Base-by-base conservation (phyloP, 2,797 vertebrate species). In the Melopsittacus undulatus region DNA sequence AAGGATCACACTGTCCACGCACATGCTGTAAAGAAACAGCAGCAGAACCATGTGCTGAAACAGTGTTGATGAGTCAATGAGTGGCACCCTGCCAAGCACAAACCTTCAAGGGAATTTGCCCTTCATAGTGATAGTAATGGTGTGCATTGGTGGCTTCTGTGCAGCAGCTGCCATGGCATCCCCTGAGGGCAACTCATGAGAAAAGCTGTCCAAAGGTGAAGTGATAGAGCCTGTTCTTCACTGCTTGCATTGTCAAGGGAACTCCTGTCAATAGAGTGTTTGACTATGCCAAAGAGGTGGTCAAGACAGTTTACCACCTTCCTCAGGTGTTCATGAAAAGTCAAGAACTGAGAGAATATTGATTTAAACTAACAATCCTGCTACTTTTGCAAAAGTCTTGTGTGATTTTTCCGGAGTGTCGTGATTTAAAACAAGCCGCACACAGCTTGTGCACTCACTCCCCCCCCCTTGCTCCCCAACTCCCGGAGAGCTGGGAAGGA, bases 161-260 rank as follows among this genome's bases (percentile, higher is more conserved):
- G 77, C 62, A 45, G 76, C 76, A 40, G 61, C 64, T 90, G 76
- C n/a, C 56, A 34, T 5, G 43, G 76, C 76, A 20, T 75, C 12
- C 20, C 29, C 38, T 7, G 15, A 30, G 56, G 48, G 30, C 34
- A 46, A 5, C 11, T 32, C 1, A 4, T 7, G 18, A 75, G 80
- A 29, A 70, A 26, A 91, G 6, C 15, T 32, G 62, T 68, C 14
- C 3, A 51, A 59, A 42, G 24, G 2, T 3, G 2, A 40, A 59
- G 49, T 23, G 26, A 26, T 27, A 26, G 43, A 23, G 27, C 32
- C 27, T 56, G 38, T 74, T 45, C 57, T 30, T 19, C 72, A 7
- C 23, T 3, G 10, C 36, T 81, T 34, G 1, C 19, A 14, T 4
- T 1, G 15, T 23, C 0, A 0, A 27, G 70, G 15, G 19, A 69